Evolutionary conservation across 2,113 vertebrate species (phyloP).

Genomic region (Chelonoidis abingdonii): DNA sequence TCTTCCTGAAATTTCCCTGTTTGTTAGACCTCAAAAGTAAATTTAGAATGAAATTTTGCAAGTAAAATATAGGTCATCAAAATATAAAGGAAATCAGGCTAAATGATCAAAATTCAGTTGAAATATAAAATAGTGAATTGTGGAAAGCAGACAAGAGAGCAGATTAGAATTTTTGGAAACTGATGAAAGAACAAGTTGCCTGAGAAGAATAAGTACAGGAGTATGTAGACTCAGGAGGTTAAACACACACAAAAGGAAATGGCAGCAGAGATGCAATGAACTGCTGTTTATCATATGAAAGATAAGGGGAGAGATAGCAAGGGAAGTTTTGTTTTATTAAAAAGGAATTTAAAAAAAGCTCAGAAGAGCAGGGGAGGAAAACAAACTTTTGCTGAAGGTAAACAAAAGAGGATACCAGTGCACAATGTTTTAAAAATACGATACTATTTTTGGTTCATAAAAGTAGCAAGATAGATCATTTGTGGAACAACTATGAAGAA

Average conservation of each 20-base stretch:
- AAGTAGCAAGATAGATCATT: not conserved
- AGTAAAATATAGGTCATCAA: constrained; percentile 29
- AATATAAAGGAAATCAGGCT: constrained; percentile 52
- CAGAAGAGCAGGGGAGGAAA: not conserved
- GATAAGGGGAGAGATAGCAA: not conserved
- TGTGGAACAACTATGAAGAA: not conserved
- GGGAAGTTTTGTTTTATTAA: constrained; percentile 45
- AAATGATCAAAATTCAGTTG: constrained; percentile 64
- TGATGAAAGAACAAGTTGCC: constrained; percentile 29
- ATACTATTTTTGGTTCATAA: not conserved
- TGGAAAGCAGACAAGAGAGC: not conserved
- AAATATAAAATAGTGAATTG: constrained; percentile 9
- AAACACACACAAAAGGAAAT: constrained; percentile 30
- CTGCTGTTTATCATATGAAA: not conserved
- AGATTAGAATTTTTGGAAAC: constrained; percentile 14
- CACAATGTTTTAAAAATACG: not conserved
- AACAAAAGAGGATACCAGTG: not conserved
- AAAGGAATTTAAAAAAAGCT: constrained; percentile 42
- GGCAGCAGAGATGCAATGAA: constrained; percentile 6
- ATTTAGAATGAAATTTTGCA: not conserved
- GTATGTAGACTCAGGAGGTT: constrained; percentile 1
- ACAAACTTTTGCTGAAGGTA: not conserved
- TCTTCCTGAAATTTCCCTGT: not conserved
- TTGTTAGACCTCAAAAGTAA: not conserved
- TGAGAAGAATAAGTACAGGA: not conserved